Conservation (phyloP, 2,797 vertebrate genomes). For the Schizopygopsis pylzovi region DNA sequence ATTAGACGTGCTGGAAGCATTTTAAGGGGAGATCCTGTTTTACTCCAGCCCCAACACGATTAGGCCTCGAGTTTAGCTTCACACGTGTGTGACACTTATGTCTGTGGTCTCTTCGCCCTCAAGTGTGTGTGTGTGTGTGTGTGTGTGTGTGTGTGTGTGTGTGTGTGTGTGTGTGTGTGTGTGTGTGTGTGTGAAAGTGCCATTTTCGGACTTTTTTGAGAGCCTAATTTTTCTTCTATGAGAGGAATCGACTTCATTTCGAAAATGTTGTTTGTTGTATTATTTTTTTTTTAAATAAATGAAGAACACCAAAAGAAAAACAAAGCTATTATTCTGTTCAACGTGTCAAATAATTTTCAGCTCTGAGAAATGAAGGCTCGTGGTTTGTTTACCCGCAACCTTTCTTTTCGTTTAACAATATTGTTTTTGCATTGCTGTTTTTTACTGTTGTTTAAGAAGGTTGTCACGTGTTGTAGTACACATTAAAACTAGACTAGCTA, state of each 20-base stretch:
- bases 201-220: neutral
- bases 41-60: neutral
- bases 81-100: conserved; percentile 33
- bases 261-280: neutral
- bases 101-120: conserved; percentile 36
- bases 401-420: neutral
- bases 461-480: neutral
- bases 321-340: neutral
- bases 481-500: neutral
- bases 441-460: neutral
- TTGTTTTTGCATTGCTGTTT: neutral
- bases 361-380: neutral
- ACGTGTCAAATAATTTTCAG: neutral
- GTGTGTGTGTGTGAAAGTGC: neutral
- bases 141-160: neutral
- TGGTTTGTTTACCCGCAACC: neutral
- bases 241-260: neutral
- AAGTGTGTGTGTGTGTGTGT: neutral
- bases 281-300: neutral
- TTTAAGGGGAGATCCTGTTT: neutral
- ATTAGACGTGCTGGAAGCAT: neutral
- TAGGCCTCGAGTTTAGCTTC: conserved; percentile 33
- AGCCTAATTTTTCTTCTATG: neutral
- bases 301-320: neutral
- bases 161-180: conserved; percentile 4